Evolutionary conservation across 2,797 vertebrate species (phyloP), one percentile per base, ranked within the genome.

Genomic region (Glossophaga mutica): DNA sequence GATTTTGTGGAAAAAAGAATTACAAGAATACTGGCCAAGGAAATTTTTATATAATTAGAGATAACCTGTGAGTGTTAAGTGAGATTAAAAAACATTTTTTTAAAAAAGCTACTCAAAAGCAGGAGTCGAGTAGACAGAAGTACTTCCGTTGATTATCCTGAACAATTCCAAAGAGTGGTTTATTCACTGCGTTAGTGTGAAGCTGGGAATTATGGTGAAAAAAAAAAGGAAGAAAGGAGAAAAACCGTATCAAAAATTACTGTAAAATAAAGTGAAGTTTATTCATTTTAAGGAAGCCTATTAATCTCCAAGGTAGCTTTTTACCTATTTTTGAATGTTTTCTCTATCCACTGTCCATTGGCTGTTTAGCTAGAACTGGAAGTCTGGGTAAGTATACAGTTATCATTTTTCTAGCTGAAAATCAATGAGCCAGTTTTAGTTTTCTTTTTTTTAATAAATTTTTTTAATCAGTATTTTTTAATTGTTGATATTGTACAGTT

Each of bases 1-100:
- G 26, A n/a, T 91, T 78, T 39, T n/a, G 81, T 93, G n/a, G 65
- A 57, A 90, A 90, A 65, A 96, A 42, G 32, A 88, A 91, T 82
- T 68, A 29, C 29, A 81, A 59, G 48, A 78, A 44, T 52, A 34
- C 70, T 52, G 74, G 37, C 52, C 22, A 46, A 81, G 3, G 55
- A 93, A 39, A 37, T 91, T 46, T 67, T 62, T 37, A 29, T 52
- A 50, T 37, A 68, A 1, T 86, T 74, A 74, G 57, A 59, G 77
- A 65, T 79, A 94, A 87, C 32, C 14, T 67, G 16, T 84, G 42
- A 90, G 21, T 44, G 34, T 86, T 73, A 82, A 37, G 18, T 42
- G 32, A 94, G 14, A 94, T 84, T 39, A 22, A 3, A 70, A 81
- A 94, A 94, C n/a, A 48, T 46, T n/a, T 42, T 74, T 96, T 24